Evolutionary conservation across 2,888 invertebrate genomes (phyloP).

Genomic region (Andrena minutula): DNA sequence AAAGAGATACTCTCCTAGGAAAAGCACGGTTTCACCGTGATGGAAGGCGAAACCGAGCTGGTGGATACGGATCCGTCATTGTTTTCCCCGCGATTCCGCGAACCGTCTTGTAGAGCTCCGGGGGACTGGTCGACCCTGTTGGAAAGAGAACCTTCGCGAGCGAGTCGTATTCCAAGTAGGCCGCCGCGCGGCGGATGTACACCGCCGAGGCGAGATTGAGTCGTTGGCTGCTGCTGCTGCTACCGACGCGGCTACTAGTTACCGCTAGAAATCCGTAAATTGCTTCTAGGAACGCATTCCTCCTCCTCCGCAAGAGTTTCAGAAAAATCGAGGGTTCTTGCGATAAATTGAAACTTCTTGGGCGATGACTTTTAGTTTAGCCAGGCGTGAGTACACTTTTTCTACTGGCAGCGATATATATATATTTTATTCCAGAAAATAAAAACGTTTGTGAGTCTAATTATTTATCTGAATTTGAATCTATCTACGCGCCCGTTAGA

Average conservation of each 20-base stretch:
- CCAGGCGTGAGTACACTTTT: no score
- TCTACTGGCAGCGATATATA: no score
- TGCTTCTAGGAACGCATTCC: slow-evolving; percentile 16
- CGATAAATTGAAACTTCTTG: not conserved
- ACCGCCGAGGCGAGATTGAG: slow-evolving; percentile 64
- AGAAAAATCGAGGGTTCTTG: not conserved
- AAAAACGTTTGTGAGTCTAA: no score
- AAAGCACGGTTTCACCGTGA: slow-evolving; percentile 54
- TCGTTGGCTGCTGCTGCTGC: slow-evolving; percentile 54
- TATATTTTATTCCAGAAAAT: no score
- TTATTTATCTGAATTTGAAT: not conserved
- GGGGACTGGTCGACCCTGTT: slow-evolving; percentile 70
- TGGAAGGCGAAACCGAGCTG: slow-evolving; percentile 62
- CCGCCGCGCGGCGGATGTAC: slow-evolving; percentile 72
- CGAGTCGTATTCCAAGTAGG: slow-evolving; percentile 75
- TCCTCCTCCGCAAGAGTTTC: not conserved
- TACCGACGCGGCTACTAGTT: slow-evolving; percentile 16
- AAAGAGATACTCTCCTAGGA: slow-evolving; percentile 48
- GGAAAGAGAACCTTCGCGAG: slow-evolving; percentile 72
- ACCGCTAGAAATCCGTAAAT: slow-evolving; percentile 34
- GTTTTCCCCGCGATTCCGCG: slow-evolving; percentile 68
- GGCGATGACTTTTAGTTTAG: no score
- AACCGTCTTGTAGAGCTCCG: slow-evolving; percentile 61
- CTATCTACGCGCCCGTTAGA: not conserved
- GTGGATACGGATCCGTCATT: slow-evolving; percentile 58